phyloP scores from a whole-genome alignment of 2,113 vertebrate species.

The Passer montanus region DNA sequence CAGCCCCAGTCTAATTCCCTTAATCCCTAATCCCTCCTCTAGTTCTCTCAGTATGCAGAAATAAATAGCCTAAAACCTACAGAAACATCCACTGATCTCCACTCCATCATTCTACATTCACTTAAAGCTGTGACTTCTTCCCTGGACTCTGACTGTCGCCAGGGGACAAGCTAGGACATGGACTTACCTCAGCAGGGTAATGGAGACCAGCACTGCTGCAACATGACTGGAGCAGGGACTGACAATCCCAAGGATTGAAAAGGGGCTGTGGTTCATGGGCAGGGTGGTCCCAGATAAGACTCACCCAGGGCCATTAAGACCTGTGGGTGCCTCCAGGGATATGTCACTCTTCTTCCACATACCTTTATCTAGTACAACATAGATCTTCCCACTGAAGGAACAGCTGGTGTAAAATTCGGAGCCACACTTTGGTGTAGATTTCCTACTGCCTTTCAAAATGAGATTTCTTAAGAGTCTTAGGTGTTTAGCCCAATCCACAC shows the following conservation, averaged over 20 bases:
- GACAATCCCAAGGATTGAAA: neutral
- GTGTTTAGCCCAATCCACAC: neutral
- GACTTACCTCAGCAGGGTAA: neutral
- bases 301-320: neutral
- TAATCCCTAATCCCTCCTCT: neutral
- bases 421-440: neutral
- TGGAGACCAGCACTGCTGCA: neutral
- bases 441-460: neutral
- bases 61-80: neutral
- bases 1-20: neutral
- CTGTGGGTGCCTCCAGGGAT: neutral
- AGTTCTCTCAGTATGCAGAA: neutral
- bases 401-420: neutral
- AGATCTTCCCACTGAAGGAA: neutral
- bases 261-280: no score
- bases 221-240: neutral
- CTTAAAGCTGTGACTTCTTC: neutral
- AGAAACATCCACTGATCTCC: neutral
- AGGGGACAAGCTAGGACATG: neutral
- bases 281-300: neutral
- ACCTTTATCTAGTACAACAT: neutral
- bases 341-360: neutral
- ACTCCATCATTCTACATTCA: neutral
- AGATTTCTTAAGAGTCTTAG: neutral
- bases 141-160: neutral